Conservation (phyloP, 2,113 vertebrate genomes). For the Mobula birostris region DNA sequence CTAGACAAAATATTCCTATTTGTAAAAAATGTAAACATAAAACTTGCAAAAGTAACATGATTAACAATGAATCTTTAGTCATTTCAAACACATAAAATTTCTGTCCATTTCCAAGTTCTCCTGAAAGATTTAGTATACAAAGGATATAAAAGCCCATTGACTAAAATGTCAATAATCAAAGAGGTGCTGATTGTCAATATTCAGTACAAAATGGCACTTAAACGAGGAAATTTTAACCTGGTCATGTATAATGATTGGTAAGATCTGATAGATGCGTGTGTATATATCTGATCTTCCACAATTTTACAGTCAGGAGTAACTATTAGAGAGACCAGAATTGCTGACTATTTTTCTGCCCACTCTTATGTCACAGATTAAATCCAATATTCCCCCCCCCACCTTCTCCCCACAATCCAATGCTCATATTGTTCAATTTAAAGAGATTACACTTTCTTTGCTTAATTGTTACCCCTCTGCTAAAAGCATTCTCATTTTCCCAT, state of each 20-base stretch:
- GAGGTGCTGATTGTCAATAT: slow-evolving; percentile 32
- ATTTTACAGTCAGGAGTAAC: not conserved
- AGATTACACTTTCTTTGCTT: not conserved
- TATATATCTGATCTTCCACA: not conserved
- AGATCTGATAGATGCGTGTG: not conserved
- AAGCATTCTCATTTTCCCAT: not conserved
- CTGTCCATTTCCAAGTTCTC: not conserved
- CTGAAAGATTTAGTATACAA: not conserved
- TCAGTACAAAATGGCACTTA: slow-evolving; percentile 16
- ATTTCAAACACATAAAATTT: not conserved
- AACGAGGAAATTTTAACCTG: not conserved
- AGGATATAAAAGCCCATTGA: not conserved
- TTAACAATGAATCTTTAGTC: not conserved
- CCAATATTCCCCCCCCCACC: not conserved
- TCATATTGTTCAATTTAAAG: not conserved
- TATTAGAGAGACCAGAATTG: not conserved
- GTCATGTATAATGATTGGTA: not conserved
- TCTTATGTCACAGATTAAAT: not conserved
- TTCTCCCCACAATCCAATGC: not conserved
- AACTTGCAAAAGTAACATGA: not conserved
- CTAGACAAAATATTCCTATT: not conserved
- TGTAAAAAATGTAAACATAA: slow-evolving; percentile 10
- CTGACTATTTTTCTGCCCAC: not conserved
- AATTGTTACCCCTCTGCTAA: not conserved
- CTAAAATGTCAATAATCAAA: slow-evolving; percentile 31